Evolutionary conservation across 1,140 invertebrate species (phyloP), one percentile per base, ranked within the genome.

Genomic region (Heliconius hermathena): DNA sequence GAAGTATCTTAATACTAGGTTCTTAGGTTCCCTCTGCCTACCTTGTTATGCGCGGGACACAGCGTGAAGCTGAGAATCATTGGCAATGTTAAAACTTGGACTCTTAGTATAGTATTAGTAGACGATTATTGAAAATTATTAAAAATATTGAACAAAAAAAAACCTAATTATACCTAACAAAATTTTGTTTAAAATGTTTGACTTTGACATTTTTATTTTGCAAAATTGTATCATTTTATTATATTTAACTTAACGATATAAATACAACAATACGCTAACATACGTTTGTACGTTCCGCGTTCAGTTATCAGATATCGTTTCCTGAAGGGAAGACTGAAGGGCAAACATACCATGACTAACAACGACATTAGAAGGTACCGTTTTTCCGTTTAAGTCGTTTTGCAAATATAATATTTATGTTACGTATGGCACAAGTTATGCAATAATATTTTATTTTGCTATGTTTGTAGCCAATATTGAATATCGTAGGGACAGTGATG

Each of bases 301-400:
- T 66, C 20, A 52, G 33, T 66, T 75, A 75, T 75, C 54, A 38
- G 54, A 66, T 75, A 38, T 41, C 20, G 73, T 75, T 74, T 41
- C 54, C 33, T 75, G 2, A n/a, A n/a, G n/a, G n/a, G n/a, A n/a
- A 75, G 54, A 41, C 60, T 41, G 54, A 75, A 75, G 54, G 74
- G 74, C 29, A 75, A 75, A 75, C 41, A 38, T 22, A 66, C 46
- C 11, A 20, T 57, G 73, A 57, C 29, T 57, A 74, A 74, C 73
- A 60, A 57, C 36, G 49, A 54, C 49, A 54, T 22, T 74, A 57
- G 73, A 57, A 29, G 29, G 73, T 74, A 74, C 49, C 49, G 54
- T 74, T 74, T 74, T 74, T 20, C 46, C 73, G 26, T 73, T n/a
- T 66, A 66, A 3, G 3, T 16, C 16, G 60, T 29, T 3, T 66